Percentiles rank a stretch among this genome's conserved stretches.
Evolutionary conservation across 2,113 vertebrate species (phyloP).

Genomic region (Thinocorus orbignyianus): DNA sequence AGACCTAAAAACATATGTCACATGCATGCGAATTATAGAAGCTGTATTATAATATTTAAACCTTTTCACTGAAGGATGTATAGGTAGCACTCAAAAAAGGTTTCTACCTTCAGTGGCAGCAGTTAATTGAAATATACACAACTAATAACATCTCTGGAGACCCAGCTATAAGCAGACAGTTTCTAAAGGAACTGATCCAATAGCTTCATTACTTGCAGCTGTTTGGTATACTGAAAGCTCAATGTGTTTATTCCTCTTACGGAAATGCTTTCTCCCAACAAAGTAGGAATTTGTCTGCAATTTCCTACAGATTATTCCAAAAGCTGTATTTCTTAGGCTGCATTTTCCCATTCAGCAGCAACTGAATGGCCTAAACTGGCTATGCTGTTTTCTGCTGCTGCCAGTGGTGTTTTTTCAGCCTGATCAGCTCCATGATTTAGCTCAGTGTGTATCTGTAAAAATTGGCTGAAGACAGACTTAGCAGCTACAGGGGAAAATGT

Average conservation of each 20-base stretch:
- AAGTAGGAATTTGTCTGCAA: neutral
- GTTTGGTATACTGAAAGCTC: neutral
- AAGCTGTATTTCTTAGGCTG: neutral
- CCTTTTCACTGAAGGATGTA: neutral
- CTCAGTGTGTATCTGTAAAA: neutral
- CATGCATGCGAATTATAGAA: neutral
- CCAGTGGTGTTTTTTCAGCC: neutral
- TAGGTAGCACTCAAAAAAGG: neutral
- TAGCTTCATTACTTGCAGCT: slow-evolving; percentile 11
- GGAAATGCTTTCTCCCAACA: neutral
- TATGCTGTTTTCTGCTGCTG: neutral
- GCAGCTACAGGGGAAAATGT: neutral
- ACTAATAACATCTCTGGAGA: neutral
- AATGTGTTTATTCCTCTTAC: neutral
- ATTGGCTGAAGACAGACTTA: neutral
- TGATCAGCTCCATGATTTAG: neutral
- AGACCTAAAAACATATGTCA: neutral
- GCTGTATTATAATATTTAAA: neutral
- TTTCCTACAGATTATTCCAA: neutral
- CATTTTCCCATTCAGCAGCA: neutral
- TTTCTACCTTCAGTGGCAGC: neutral
- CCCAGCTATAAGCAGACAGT: neutral
- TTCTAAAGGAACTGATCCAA: slow-evolving; percentile 2
- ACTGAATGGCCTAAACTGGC: neutral
- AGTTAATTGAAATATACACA: neutral